These are phyloP conservation scores for Eristalis intricaria DNA, from an alignment of 2,888 invertebrate genomes.

Conservation along the genomic window DNA sequence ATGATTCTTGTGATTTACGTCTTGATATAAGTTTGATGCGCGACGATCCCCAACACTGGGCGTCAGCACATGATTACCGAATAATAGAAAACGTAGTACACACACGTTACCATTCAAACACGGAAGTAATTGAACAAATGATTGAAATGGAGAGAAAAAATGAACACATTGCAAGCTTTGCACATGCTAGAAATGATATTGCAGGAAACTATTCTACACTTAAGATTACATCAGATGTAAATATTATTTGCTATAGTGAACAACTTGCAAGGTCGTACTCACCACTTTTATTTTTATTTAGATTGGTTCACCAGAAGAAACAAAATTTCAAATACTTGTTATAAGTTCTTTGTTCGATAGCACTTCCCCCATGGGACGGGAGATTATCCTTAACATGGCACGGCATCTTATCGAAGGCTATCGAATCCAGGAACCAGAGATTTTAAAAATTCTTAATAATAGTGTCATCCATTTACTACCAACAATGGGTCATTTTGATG, in stretches of 20 bases:
- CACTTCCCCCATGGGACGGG: conserved; percentile 91
- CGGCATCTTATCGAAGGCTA: conserved; percentile 90
- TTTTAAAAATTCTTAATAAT: conserved; percentile 85
- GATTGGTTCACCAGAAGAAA: conserved; percentile 90
- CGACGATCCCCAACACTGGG: conserved; percentile 92
- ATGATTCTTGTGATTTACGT: conserved; percentile 82
- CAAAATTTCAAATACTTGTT: conserved; percentile 91
- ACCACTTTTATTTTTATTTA: conserved; percentile 78
- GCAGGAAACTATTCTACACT: conserved; percentile 87
- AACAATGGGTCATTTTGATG: conserved; percentile 77
- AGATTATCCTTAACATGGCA: conserved; percentile 90
- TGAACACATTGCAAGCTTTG: conserved; percentile 86
- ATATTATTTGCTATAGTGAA: not conserved
- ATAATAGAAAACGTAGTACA: conserved; percentile 86
- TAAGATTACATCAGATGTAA: conserved; percentile 88
- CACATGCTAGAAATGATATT: conserved; percentile 85
- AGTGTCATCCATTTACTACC: conserved; percentile 92
- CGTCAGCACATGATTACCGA: conserved; percentile 90
- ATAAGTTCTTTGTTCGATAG: conserved; percentile 90
- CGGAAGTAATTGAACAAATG: conserved; percentile 85
- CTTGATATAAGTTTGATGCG: conserved; percentile 91
- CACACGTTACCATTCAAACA: conserved; percentile 85
- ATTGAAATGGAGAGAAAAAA: conserved; percentile 87
- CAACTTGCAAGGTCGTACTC: conserved; percentile 24
- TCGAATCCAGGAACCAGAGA: conserved; percentile 85